Evolutionary conservation across 2,113 vertebrate species (phyloP), one percentile per base, ranked within the genome.

Genomic region (Notothenia coriiceps): DNA sequence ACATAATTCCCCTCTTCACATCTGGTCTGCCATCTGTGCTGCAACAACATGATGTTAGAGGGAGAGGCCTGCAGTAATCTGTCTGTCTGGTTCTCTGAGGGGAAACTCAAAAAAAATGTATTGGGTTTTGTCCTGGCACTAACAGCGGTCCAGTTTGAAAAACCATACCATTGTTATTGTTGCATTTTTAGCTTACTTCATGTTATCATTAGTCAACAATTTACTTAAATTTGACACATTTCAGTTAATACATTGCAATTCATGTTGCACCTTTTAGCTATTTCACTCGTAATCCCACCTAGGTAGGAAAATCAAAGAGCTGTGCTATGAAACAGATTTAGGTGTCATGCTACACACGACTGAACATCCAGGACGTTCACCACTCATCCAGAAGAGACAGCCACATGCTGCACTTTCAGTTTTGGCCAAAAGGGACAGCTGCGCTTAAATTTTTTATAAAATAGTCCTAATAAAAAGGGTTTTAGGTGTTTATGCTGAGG

Each of bases 1-100:
- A 49, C 59, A 52, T 84, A 83, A 79, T 74, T 90, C 80, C 65
- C 80, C 5, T 6, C 70, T 20, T 44, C 64, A 81, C 91, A 93
- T 92, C 91, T 91, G 91, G 77, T 77, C 50, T 49, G 22, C 90
- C 88, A 92, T 93, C 91, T 94, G 92, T 70, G 71, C 79, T 55
- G 17, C 63, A 33, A n/a, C 77, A 49, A 51, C 66, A 60, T 10
- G 47, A 70, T 62, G 71, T 70, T 69, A 79, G 69, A n/a, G n/a
- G n/a, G n/a, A n/a, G n/a, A n/a, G n/a, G n/a, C n/a, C n/a, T n/a
- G n/a, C n/a, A n/a, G n/a, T n/a, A n/a, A n/a, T n/a, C 55, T 67
- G 56, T 47, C 12, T 35, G 8, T 67, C 44, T 59, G 35, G 6
- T 40, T 40, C 7, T 69, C 62, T 62, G 74, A 70, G 74, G 74